Percentiles rank a stretch among this genome's conserved stretches.
These are phyloP conservation scores for Dendrolimus kikuchii DNA, from an alignment of 1,140 invertebrate genomes.

Conservation along the genomic window DNA sequence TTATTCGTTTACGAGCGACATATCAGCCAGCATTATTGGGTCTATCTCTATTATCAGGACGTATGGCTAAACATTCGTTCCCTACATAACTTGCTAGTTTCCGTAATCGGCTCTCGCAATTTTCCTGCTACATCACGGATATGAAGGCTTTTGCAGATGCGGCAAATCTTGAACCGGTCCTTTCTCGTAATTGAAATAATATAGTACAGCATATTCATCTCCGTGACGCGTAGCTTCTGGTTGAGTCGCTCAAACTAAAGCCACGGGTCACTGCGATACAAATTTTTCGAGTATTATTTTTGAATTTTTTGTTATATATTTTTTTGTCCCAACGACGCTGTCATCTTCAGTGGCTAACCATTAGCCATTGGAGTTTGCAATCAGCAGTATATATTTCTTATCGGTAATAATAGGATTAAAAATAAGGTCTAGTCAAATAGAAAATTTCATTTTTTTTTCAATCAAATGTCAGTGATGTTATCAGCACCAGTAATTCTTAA, in stretches of 20 bases:
- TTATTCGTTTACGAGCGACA: too few relatives aligned
- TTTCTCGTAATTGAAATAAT: too few relatives aligned
- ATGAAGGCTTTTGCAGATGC: too few relatives aligned
- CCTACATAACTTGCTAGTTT: too few relatives aligned
- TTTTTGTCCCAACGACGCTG: constrained; percentile 19
- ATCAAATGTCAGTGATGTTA: constrained; percentile 62
- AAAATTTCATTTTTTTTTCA: constrained; percentile 33
- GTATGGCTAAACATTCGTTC: too few relatives aligned
- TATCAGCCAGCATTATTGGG: too few relatives aligned
- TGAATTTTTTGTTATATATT: constrained; percentile 38
- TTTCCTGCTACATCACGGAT: too few relatives aligned
- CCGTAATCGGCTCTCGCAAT: too few relatives aligned
- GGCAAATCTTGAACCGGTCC: too few relatives aligned
- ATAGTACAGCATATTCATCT: too few relatives aligned
- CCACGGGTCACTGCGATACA: constrained; percentile 3
- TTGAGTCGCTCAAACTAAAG: not conserved
- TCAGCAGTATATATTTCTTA: constrained; percentile 3
- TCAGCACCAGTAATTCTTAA: constrained; percentile 57
- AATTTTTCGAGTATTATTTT: constrained; percentile 33
- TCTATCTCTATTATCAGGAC: too few relatives aligned
- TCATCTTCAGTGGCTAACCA: constrained; percentile 3
- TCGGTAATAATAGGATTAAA: constrained; percentile 10
- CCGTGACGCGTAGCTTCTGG: too few relatives aligned
- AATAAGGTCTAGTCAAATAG: constrained; percentile 52
- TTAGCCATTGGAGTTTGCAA: constrained; percentile 6